Evolutionary conservation across 2,888 invertebrate species (phyloP), one percentile per base, ranked within the genome.

Genomic region (Scelioninae gen. 2): DNA sequence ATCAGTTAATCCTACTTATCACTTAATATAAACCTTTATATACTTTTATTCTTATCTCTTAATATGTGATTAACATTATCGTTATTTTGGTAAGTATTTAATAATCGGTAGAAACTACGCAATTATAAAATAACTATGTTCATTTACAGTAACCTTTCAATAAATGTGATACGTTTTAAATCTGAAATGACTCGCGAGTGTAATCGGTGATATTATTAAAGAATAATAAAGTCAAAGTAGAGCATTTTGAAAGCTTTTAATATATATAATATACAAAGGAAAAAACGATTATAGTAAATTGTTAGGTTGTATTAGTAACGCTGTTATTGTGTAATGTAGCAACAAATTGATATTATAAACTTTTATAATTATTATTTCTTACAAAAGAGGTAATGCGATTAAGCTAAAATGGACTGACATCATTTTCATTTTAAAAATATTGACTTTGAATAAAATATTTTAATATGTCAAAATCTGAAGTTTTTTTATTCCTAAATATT

Each of bases 151-250:
- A 22, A 22, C 22, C 5, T 22, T 31, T 31, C n/a, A n/a, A n/a
- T n/a, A n/a, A n/a, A n/a, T 50, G 61, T 48, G 48, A 61, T 48
- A 61, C 35, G 28, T 10, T 61, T 41, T 19, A 45, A 37, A 39
- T 61, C 48, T 63, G 63, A 63, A 63, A 63, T 52, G 63, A 52
- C 41, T 52, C 63, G 52, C 52, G 37, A 43, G 37, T 63, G 50
- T 57, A 33, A 45, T 57, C 43, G 45, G 45, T 45, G 57, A 57
- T 57, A 57, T 43, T 50, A 55, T 28, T 16, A 28, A 50, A 37
- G 28, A 50, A 31, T 43, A 15, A 58, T 19, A 11, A 1, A 46
- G 28, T 43, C 16, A 39, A 16, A 41, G 19, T 41, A 63, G 63
- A 63, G 33, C 43, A 52, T 63, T 63, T 63, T 35, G 33, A 61